Percentiles rank a stretch among this genome's conserved stretches.
phyloP scores from a whole-genome alignment of 2,797 vertebrate species.

The Adelosebastes latens region DNA sequence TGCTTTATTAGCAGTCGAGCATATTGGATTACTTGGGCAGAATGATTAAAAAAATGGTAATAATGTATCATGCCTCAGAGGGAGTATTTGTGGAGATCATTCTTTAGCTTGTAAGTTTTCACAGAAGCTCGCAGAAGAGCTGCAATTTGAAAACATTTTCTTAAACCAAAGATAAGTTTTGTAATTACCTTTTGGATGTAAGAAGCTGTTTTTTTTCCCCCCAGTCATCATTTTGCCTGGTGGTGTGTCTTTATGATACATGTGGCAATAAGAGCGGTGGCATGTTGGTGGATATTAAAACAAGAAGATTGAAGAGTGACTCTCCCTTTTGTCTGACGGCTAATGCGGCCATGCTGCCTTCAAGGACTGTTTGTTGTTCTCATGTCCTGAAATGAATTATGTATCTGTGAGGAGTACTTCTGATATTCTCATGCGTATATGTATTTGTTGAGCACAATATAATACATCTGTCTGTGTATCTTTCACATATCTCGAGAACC shows the following conservation, averaged over 20 bases:
- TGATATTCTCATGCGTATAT: background rate
- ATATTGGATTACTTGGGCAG: slow-evolving; percentile 34
- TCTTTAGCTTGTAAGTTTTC: background rate
- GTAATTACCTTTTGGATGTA: slow-evolving; percentile 35
- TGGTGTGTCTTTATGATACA: background rate
- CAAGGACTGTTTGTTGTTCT: background rate
- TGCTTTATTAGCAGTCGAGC: slow-evolving; percentile 37
- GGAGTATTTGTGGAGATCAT: slow-evolving; percentile 1
- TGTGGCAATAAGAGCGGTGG: background rate
- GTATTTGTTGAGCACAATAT: background rate
- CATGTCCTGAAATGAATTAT: background rate
- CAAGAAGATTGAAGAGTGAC: background rate
- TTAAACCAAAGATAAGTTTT: slow-evolving; percentile 15
- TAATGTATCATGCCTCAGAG: slow-evolving; percentile 16
- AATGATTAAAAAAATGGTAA: slow-evolving; percentile 42
- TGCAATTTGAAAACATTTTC: background rate
- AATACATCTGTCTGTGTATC: background rate
- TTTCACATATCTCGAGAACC: background rate
- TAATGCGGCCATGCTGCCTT: background rate
- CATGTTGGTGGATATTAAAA: slow-evolving; percentile 8
- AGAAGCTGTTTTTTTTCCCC: slow-evolving; percentile 11
- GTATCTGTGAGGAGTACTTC: background rate
- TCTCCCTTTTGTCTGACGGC: background rate
- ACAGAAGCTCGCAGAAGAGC: background rate
- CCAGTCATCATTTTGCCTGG: background rate